Conservation (phyloP, 2,113 vertebrate genomes). For the Lontra canadensis region DNA sequence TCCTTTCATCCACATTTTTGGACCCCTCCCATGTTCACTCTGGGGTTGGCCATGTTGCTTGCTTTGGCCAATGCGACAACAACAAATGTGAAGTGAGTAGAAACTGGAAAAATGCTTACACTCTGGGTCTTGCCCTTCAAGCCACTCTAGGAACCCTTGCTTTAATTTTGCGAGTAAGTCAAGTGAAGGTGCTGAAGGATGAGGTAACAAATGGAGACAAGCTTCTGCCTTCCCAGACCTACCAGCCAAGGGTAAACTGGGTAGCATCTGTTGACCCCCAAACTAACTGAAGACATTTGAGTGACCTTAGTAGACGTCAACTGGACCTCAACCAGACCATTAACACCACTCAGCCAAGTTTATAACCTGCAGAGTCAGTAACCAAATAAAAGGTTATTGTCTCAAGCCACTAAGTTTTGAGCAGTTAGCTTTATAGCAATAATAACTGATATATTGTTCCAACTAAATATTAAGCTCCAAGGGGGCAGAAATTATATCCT, state of each 20-base stretch:
- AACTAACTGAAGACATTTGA: not conserved
- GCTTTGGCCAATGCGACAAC: not conserved
- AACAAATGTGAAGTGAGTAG: not conserved
- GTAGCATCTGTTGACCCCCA: not conserved
- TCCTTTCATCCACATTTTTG: not conserved
- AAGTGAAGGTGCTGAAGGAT: not conserved
- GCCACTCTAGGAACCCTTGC: not conserved
- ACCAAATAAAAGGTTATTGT: not conserved
- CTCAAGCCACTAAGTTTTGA: not conserved
- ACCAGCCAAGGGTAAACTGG: not conserved
- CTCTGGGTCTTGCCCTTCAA: not conserved
- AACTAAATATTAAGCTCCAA: not conserved
- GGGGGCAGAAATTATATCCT: not conserved
- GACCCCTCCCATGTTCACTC: not conserved
- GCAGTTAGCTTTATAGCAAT: not conserved
- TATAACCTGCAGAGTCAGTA: not conserved
- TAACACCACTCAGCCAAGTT: not conserved
- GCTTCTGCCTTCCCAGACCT: not conserved
- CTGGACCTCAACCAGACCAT: not conserved
- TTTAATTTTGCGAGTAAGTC: not conserved
- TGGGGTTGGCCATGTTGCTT: not conserved
- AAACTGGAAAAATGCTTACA: not conserved
- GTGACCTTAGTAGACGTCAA: not conserved
- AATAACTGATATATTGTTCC: not conserved
- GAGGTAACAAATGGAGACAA: not conserved